phyloP scores from a whole-genome alignment of 92 coral and sea anemone species.

The Paragorgia papillata region DNA sequence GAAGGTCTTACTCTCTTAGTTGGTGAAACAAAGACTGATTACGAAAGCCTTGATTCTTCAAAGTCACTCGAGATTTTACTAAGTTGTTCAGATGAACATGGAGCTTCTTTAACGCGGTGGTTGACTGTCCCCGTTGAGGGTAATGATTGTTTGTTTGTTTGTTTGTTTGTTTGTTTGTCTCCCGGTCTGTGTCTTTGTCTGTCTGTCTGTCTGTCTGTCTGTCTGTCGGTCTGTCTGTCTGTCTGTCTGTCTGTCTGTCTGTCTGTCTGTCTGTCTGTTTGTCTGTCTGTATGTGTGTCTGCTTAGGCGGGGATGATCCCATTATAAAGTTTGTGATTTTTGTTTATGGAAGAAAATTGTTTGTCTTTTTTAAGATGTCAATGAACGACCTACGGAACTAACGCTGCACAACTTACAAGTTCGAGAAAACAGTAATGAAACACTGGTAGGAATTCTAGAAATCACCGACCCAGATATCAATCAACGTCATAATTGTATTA shows the following conservation, averaged over 20 bases:
- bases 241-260: not conserved
- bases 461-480: constrained; percentile 78
- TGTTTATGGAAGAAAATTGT: too few relatives aligned
- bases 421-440: constrained; percentile 66
- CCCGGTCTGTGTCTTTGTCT: too few relatives aligned
- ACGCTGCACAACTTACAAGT: constrained; percentile 43
- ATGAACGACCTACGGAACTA: constrained; percentile 73
- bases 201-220: too few relatives aligned
- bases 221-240: too few relatives aligned
- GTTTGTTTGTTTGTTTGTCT: not conserved
- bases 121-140: constrained; percentile 65
- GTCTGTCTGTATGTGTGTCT: too few relatives aligned
- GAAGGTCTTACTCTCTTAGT: constrained; percentile 60
- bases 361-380: constrained; percentile 62
- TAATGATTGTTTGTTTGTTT: constrained; percentile 19
- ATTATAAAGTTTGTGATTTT: too few relatives aligned
- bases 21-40: constrained; percentile 77
- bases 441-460: constrained; percentile 64
- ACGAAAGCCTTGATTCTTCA: constrained; percentile 60
- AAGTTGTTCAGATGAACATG: constrained; percentile 76
- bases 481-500: constrained; percentile 75
- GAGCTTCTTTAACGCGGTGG: constrained; percentile 53
- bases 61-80: constrained; percentile 58
- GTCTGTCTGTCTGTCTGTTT: too few relatives aligned
- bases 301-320: too few relatives aligned